These are phyloP conservation scores for Ornithoptera priamus DNA, from an alignment of 2,888 invertebrate genomes.

Conservation along the genomic window DNA sequence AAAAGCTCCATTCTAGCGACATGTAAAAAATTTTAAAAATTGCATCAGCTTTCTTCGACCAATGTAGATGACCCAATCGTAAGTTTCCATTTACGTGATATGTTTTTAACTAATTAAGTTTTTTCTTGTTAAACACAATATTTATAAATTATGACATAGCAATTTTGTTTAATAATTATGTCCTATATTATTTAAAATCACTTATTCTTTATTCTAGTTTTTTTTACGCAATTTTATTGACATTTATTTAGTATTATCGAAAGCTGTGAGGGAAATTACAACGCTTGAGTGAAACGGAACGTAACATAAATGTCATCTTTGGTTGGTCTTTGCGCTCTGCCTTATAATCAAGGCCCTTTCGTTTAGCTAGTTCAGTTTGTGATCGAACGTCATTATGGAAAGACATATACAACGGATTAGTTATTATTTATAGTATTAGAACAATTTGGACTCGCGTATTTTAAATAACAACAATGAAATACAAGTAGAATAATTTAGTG, in stretches of 20 bases:
- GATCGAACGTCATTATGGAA: conserved; percentile 47
- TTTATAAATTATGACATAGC: too few relatives aligned
- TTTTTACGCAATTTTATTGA: too few relatives aligned
- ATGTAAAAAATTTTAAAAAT: conserved; percentile 49
- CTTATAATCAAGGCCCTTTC: background rate
- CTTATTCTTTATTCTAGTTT: too few relatives aligned
- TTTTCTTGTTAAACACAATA: too few relatives aligned
- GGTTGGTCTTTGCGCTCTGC: conserved; percentile 2
- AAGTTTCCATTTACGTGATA: background rate
- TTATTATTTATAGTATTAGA: conserved; percentile 46
- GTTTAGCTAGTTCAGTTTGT: conserved; percentile 4
- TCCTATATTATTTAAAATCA: too few relatives aligned
- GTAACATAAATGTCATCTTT: conserved; percentile 25
- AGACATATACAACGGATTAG: conserved; percentile 40
- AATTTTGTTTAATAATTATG: too few relatives aligned
- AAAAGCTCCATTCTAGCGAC: background rate
- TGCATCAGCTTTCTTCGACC: conserved; percentile 47
- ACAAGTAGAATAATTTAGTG: conserved; percentile 57
- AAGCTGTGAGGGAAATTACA: background rate
- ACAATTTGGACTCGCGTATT: conserved; percentile 49
- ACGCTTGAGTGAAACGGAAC: conserved; percentile 40
- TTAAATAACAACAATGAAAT: conserved; percentile 61
- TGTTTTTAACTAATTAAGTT: background rate
- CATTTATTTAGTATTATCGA: too few relatives aligned
- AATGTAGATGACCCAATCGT: conserved; percentile 32